Evolutionary conservation across 2,888 invertebrate genomes (phyloP).

Genomic region (Macaria liturata): DNA sequence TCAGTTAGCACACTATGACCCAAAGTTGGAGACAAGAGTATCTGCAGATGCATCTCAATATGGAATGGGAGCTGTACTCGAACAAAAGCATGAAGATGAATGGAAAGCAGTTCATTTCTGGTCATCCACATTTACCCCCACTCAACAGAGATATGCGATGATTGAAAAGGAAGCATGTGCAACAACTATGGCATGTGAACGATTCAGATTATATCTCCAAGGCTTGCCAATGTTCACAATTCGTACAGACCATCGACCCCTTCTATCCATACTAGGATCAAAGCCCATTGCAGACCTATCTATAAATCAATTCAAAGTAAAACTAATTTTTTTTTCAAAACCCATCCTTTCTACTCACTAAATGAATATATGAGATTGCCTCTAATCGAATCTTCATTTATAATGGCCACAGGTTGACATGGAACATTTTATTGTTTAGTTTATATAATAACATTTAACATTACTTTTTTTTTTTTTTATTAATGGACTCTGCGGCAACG

Average conservation of each 20-base stretch:
- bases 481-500: too few species aligned
- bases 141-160: conserved; percentile 13
- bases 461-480: too few species aligned
- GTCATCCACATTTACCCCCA: conserved; percentile 8
- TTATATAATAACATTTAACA: too few species aligned
- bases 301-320: too few species aligned
- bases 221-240: conserved; percentile 4
- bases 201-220: conserved; percentile 12
- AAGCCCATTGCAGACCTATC: conserved; percentile 9
- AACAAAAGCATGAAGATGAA: conserved; percentile 4
- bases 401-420: too few species aligned
- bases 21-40: conserved; percentile 3
- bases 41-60: conserved; percentile 11
- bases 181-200: conserved; percentile 15
- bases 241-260: conserved; percentile 7
- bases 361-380: too few species aligned
- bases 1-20: conserved; percentile 14
- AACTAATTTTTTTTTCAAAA: too few species aligned
- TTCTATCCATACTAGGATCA: conserved; percentile 4
- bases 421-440: too few species aligned
- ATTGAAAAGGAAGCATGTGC: conserved; percentile 20
- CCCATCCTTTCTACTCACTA: too few species aligned
- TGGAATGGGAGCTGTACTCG: conserved; percentile 8
- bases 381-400: too few species aligned
- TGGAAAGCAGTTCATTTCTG: conserved; percentile 9